A percentile compares a stretch with the other conserved stretches of the same genome.
phyloP scores from a whole-genome alignment of 2,888 invertebrate species.

The Parnassius orleans region DNA sequence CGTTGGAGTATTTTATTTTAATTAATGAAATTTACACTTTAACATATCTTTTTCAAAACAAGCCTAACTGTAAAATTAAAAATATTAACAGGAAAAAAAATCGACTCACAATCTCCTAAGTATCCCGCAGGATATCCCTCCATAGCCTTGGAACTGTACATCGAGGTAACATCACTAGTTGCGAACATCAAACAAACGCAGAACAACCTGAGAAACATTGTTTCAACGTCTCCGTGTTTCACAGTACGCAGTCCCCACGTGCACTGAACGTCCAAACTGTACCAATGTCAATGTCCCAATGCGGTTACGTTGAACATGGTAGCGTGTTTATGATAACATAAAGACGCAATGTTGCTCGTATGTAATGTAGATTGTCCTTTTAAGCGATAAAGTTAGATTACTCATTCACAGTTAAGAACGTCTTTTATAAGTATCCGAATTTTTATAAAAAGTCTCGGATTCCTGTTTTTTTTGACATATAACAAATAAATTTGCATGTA shows the following conservation, averaged over 20 bases:
- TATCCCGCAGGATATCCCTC: conserved; percentile 60
- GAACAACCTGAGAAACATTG: conserved; percentile 21
- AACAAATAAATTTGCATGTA: no score
- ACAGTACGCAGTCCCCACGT: background rate
- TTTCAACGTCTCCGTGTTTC: background rate
- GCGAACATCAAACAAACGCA: conserved; percentile 30
- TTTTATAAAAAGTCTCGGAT: no score
- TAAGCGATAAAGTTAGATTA: background rate
- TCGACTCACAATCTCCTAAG: conserved; percentile 58
- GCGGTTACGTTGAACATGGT: conserved; percentile 12
- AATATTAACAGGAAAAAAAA: background rate
- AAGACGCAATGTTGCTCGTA: background rate
- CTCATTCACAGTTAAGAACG: no score
- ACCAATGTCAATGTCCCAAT: conserved; percentile 33
- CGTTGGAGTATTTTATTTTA: no score
- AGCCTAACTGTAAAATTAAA: background rate
- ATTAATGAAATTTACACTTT: no score
- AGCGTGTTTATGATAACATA: background rate
- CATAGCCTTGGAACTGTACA: conserved; percentile 49
- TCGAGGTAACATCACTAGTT: conserved; percentile 33
- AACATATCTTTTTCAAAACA: no score
- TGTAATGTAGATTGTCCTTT: background rate
- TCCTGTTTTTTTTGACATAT: no score
- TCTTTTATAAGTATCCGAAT: no score
- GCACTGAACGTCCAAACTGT: conserved; percentile 26